Base-by-base conservation (phyloP, 2,888 invertebrate species). In the Ochropleura leucogaster region DNA sequence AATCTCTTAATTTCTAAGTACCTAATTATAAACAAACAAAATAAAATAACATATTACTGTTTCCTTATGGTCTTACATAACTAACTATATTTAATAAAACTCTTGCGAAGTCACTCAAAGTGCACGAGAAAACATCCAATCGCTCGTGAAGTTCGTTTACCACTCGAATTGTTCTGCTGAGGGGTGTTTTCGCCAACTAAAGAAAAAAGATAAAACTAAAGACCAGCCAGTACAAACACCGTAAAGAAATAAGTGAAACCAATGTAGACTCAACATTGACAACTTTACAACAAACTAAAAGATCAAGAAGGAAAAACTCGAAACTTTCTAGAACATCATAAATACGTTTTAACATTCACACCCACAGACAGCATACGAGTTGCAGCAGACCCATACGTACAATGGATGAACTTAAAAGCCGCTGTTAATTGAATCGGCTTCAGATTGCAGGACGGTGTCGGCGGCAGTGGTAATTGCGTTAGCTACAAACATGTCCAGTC, bases 351-450 rank as follows among this genome's bases (percentile, higher is more conserved):
- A 62, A 70, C 30, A 74, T 79, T 49, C 51, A 65, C 63, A n/a
- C 72, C 68, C 16, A 66, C 60, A 69, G n/a, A 55, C 44, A 16
- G 16, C 44, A 68, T 30, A 69, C 70, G 64, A 74, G 73, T 76
- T 72, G 40, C 57, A 75, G 66, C 73, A 75, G 80, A 59, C 59
- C 66, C 79, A 73, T 77, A 82, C 84, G 84, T 84, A 92, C 91
- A 93, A 92, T 92, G 89, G 88, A 85, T 87, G 90, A 91, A 93
- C 90, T 94, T 94, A 95, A 95, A 95, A 94, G 94, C 92, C 93
- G 93, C 93, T 94, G 95, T 92, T 95, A 95, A 95, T 95, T 95
- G 93, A 95, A 95, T 95, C 92, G 93, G 93, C 92, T 93, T 93
- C 95, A 93, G 95, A 96, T 95, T 95, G 95, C 95, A 92, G 93